A percentile compares a stretch with the other conserved stretches of the same genome.
phyloP scores from a whole-genome alignment of 2,888 invertebrate species.

The Anoplius nigerrimus region DNA sequence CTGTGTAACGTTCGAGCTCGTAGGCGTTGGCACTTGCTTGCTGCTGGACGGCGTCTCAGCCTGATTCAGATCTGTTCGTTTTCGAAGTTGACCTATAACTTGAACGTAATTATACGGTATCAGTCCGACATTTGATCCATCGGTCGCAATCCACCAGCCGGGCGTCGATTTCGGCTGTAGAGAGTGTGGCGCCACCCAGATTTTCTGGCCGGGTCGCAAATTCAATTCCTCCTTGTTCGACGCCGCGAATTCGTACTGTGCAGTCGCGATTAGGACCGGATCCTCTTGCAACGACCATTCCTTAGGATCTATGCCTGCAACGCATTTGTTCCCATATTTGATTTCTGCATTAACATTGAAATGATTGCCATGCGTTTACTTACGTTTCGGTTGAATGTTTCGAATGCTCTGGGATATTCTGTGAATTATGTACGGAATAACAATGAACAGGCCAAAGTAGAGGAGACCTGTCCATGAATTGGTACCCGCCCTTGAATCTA shows the following conservation, averaged over 20 bases:
- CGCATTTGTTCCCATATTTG: not conserved
- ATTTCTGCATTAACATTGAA: not conserved
- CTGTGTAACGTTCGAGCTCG: too few relatives aligned
- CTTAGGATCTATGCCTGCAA: conserved; percentile 80
- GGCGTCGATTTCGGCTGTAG: conserved; percentile 82
- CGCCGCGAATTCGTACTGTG: conserved; percentile 86
- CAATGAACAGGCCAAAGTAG: conserved; percentile 91
- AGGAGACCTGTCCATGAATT: conserved; percentile 92
- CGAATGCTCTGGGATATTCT: conserved; percentile 62
- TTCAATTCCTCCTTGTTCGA: conserved; percentile 85
- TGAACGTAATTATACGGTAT: conserved; percentile 68
- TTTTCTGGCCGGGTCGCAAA: conserved; percentile 84
- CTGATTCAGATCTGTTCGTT: conserved; percentile 21
- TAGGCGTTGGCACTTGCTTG: too few relatives aligned
- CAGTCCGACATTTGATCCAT: conserved; percentile 65
- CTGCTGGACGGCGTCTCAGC: not conserved
- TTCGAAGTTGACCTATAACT: conserved; percentile 66
- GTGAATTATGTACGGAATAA: conserved; percentile 88
- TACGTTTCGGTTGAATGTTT: conserved; percentile 59
- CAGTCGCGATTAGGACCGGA: conserved; percentile 80
- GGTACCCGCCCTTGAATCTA: conserved; percentile 70
- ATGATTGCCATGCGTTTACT: conserved; percentile 7
- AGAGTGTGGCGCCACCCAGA: conserved; percentile 89
- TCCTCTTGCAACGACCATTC: conserved; percentile 79
- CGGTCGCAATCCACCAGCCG: conserved; percentile 70